These are phyloP conservation scores for Enteromius mattozi DNA, from an alignment of 2,797 vertebrate species.

Conservation along the genomic window DNA sequence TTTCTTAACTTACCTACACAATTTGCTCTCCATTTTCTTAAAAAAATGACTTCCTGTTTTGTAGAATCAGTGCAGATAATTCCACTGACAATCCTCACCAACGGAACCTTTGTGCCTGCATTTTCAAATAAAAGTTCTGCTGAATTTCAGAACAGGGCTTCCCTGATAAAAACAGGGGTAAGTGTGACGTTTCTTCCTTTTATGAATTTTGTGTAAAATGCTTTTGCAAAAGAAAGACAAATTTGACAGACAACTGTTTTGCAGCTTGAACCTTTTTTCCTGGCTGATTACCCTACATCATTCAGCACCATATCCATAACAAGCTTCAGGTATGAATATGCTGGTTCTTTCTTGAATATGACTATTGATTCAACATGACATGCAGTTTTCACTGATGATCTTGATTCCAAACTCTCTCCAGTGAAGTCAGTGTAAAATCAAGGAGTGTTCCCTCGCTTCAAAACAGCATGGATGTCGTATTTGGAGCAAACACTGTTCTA, in stretches of 20 bases:
- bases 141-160: slow-evolving; percentile 50
- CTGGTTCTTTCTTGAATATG: neutral
- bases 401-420: slow-evolving; percentile 32
- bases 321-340: slow-evolving; percentile 28
- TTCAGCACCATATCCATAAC: slow-evolving; percentile 55
- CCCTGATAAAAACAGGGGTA: slow-evolving; percentile 55
- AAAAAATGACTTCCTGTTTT: too few relatives aligned
- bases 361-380: neutral
- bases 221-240: neutral
- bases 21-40: too few relatives aligned
- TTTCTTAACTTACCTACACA: neutral
- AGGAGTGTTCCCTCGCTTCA: slow-evolving; percentile 36
- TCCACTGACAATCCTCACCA: slow-evolving; percentile 51
- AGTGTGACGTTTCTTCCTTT: neutral
- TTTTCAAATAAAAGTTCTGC: slow-evolving; percentile 54
- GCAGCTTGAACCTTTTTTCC: slow-evolving; percentile 64
- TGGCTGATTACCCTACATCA: neutral
- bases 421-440: neutral
- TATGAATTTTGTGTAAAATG: neutral
- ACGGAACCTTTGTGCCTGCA: slow-evolving; percentile 60
- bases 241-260: neutral
- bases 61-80: slow-evolving; percentile 32
- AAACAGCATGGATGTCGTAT: slow-evolving; percentile 29
- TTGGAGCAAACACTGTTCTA: slow-evolving; percentile 32
- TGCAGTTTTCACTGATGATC: neutral